These are phyloP conservation scores for Beaufortia kweichowensis DNA, from an alignment of 2,113 vertebrate species.

Conservation along the genomic window DNA sequence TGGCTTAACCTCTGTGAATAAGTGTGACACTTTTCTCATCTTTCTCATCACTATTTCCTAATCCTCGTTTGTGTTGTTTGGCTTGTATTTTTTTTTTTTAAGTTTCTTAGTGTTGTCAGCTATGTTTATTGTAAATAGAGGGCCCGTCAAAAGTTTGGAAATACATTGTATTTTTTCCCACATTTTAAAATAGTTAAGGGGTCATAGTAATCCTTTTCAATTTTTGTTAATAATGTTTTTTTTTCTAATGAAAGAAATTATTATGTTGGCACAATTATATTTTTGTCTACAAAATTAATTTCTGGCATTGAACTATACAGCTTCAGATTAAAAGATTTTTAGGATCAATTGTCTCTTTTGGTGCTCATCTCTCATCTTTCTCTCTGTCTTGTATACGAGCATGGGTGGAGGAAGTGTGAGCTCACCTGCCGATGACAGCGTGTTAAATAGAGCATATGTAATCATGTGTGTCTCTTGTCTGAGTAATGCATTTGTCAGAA, in stretches of 20 bases:
- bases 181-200: no score
- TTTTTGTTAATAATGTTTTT: no score
- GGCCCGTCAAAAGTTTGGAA: no score
- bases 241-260: no score
- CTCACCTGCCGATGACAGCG: slow-evolving; percentile 29
- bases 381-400: not conserved
- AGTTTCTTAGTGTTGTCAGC: slow-evolving; percentile 5
- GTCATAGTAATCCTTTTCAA: no score
- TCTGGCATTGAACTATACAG: no score
- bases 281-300: no score
- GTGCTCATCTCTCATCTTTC: not conserved
- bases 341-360: no score
- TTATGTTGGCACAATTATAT: no score
- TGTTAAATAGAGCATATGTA: slow-evolving; percentile 42
- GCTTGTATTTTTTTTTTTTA: slow-evolving; percentile 6
- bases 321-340: no score
- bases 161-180: no score
- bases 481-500: slow-evolving; percentile 29
- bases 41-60: slow-evolving; percentile 20
- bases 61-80: not conserved
- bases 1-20: slow-evolving; percentile 6
- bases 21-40: slow-evolving; percentile 20
- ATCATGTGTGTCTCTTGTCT: slow-evolving; percentile 32
- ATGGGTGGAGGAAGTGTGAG: slow-evolving; percentile 4
- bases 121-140: no score